Percentiles rank a stretch among this genome's conserved stretches.
Evolutionary conservation across 2,888 invertebrate genomes (phyloP).

Genomic region (Tachina grossa): DNA sequence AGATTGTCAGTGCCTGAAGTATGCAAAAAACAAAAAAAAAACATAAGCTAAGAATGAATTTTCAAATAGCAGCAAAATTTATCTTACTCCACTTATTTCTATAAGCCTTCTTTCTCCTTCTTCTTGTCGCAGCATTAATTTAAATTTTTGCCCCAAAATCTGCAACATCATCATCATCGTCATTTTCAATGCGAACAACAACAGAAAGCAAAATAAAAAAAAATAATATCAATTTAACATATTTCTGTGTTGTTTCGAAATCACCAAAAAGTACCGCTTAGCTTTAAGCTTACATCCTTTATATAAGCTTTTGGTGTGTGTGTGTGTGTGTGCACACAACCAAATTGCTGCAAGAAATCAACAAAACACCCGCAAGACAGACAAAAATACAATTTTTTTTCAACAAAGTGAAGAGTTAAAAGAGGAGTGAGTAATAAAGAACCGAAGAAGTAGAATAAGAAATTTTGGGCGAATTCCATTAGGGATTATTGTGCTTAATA

Average conservation of each 20-base stretch:
- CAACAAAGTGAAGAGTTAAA: conserved; percentile 4
- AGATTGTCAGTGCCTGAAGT: too few relatives aligned
- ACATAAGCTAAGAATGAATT: too few relatives aligned
- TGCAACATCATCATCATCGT: conserved; percentile 17
- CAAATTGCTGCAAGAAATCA: conserved; percentile 35
- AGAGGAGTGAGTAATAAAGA: neutral
- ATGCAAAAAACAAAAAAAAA: too few relatives aligned
- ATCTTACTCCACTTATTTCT: neutral
- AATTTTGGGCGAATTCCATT: conserved; percentile 72
- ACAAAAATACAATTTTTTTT: conserved; percentile 19
- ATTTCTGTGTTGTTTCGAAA: conserved; percentile 38
- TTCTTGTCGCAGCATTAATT: neutral
- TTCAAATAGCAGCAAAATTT: neutral
- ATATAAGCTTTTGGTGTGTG: conserved; percentile 49
- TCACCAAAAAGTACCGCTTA: conserved; percentile 51
- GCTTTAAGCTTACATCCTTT: conserved; percentile 59
- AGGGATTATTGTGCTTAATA: conserved; percentile 69
- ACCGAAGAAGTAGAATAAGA: neutral
- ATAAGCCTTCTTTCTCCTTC: conserved; percentile 11
- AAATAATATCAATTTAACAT: conserved; percentile 56
- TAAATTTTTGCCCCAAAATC: conserved; percentile 15
- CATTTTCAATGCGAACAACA: conserved; percentile 5
- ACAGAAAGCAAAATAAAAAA: neutral
- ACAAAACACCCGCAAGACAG: conserved; percentile 49
- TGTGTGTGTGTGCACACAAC: neutral